phyloP scores from a whole-genome alignment of 1,140 invertebrate species.

The Diachasma alloeum region DNA sequence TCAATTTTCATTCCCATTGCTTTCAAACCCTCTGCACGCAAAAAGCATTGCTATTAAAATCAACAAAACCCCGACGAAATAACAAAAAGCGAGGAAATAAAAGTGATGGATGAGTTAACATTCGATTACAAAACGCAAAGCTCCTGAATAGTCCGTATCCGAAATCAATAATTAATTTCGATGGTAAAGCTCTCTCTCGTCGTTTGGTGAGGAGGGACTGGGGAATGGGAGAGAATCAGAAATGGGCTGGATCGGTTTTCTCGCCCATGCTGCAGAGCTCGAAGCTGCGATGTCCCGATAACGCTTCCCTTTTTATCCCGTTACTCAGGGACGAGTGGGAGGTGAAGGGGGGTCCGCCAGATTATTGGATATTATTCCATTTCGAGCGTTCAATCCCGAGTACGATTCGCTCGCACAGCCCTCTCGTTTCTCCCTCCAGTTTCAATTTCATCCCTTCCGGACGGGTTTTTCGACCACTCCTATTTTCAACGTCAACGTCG shows the following conservation, averaged over 20 bases:
- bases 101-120: slow-evolving; percentile 44
- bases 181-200: slow-evolving; percentile 21
- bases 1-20: neutral
- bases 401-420: slow-evolving; percentile 53
- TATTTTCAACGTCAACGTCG: neutral
- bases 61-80: neutral
- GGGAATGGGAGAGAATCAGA: slow-evolving; percentile 28
- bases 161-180: slow-evolving; percentile 64
- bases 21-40: neutral
- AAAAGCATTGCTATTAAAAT: neutral
- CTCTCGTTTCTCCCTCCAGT: slow-evolving; percentile 28
- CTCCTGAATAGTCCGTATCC: slow-evolving; percentile 52
- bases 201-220: slow-evolving; percentile 17
- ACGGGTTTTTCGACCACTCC: slow-evolving; percentile 3
- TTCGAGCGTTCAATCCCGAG: slow-evolving; percentile 60
- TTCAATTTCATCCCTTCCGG: slow-evolving; percentile 13
- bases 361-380: slow-evolving; percentile 64
- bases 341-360: slow-evolving; percentile 36
- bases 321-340: slow-evolving; percentile 16
- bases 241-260: slow-evolving; percentile 26
- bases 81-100: slow-evolving; percentile 22
- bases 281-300: slow-evolving; percentile 53
- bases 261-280: slow-evolving; percentile 8
- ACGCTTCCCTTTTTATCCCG: slow-evolving; percentile 57
- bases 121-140: slow-evolving; percentile 50